Evolutionary conservation across 2,888 invertebrate genomes (phyloP).

Genomic region (Sphaerophoria taeniata): DNA sequence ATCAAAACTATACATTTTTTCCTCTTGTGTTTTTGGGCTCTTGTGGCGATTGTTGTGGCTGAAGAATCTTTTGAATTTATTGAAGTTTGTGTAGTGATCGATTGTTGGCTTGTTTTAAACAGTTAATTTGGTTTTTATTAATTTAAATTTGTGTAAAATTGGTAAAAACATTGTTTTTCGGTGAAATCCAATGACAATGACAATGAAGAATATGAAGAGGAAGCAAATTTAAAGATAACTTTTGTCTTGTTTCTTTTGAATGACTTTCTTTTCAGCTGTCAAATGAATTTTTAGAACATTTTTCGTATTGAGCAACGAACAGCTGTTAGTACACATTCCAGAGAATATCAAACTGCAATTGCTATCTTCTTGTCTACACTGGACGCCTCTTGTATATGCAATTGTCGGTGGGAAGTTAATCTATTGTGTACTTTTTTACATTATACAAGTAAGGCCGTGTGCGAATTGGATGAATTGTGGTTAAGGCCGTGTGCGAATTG

Average conservation of each 20-base stretch:
- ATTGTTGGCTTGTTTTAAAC: constrained; percentile 29
- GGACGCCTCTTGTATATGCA: too few relatives aligned
- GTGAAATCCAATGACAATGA: constrained; percentile 65
- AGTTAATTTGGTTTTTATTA: constrained; percentile 46
- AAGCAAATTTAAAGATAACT: constrained; percentile 50
- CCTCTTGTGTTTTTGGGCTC: background rate
- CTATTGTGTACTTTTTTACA: too few relatives aligned
- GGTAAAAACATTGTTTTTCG: constrained; percentile 71
- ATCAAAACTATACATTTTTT: constrained; percentile 90
- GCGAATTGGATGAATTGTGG: too few relatives aligned
- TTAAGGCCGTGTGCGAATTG: too few relatives aligned
- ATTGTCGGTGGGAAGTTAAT: too few relatives aligned
- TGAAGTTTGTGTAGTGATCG: constrained; percentile 1
- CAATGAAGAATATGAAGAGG: constrained; percentile 56
- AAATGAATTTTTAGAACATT: constrained; percentile 25
- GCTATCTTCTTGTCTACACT: too few relatives aligned
- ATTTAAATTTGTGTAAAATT: constrained; percentile 53
- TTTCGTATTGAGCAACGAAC: too few relatives aligned
- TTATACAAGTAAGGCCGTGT: too few relatives aligned
- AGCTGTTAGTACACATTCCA: background rate
- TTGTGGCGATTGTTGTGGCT: constrained; percentile 14
- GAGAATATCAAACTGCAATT: background rate
- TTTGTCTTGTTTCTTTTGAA: constrained; percentile 37
- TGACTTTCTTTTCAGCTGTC: constrained; percentile 26
- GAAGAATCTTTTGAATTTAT: constrained; percentile 12